These are phyloP conservation scores for Pyrrhia umbra DNA, from an alignment of 2,888 invertebrate species.

Conservation along the genomic window DNA sequence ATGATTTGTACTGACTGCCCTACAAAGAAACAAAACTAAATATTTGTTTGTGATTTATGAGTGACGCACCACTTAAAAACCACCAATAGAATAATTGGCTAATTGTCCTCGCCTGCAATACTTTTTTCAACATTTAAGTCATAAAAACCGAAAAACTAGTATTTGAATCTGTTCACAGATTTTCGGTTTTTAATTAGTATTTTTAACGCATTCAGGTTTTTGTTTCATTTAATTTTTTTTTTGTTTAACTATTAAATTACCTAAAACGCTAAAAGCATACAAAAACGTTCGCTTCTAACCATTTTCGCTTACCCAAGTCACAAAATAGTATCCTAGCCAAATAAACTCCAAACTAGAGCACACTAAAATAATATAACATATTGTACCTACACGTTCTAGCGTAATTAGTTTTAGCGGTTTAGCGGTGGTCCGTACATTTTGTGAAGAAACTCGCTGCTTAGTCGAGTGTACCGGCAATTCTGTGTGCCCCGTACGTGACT, in stretches of 20 bases:
- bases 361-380: conserved; percentile 18
- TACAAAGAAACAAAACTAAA: too few species aligned
- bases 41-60: too few species aligned
- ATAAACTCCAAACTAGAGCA: conserved; percentile 25
- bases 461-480: conserved; percentile 23
- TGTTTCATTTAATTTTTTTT: too few species aligned
- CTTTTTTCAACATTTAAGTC: too few species aligned
- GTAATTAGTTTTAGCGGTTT: conserved; percentile 54
- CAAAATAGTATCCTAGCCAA: conserved; percentile 19
- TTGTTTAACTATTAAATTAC: neutral
- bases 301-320: neutral
- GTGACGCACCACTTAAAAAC: too few species aligned
- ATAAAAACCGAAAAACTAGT: too few species aligned
- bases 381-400: conserved; percentile 18
- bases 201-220: too few species aligned
- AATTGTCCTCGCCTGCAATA: too few species aligned
- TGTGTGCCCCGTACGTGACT: conserved; percentile 56
- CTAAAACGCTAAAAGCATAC: neutral
- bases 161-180: too few species aligned
- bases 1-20: too few species aligned
- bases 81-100: too few species aligned
- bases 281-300: neutral
- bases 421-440: conserved; percentile 36
- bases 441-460: conserved; percentile 32
- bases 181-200: too few species aligned